phyloP scores from a whole-genome alignment of 2,113 vertebrate genomes.

The Gambusia holbrooki region DNA sequence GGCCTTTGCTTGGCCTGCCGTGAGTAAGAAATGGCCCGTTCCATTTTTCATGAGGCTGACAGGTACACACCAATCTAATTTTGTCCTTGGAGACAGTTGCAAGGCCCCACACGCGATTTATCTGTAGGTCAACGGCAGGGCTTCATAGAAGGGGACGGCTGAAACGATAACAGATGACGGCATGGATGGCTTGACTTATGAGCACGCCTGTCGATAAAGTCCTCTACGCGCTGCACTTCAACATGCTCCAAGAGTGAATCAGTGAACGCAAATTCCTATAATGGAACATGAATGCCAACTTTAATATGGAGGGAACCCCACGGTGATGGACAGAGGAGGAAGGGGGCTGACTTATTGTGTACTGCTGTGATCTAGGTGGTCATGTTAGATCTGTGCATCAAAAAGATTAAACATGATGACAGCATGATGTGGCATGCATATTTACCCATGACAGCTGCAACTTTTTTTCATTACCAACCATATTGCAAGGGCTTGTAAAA shows the following conservation, averaged over 20 bases:
- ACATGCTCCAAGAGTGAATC: constrained; percentile 26
- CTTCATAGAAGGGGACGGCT: constrained; percentile 65
- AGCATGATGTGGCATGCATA: constrained; percentile 41
- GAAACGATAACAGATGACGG: constrained; percentile 68
- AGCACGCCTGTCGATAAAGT: constrained; percentile 56
- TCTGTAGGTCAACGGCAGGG: constrained; percentile 71
- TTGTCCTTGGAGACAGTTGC: constrained; percentile 74
- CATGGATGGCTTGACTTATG: constrained; percentile 64
- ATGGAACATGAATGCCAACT: constrained; percentile 44
- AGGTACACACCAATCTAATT: constrained; percentile 75
- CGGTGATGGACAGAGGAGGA: constrained; percentile 33
- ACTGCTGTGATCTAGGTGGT: constrained; percentile 46
- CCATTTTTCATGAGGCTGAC: constrained; percentile 75
- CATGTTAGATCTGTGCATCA: constrained; percentile 53
- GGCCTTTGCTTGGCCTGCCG: constrained; percentile 46
- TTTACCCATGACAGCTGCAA: constrained; percentile 27
- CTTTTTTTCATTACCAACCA: constrained; percentile 38
- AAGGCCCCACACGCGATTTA: constrained; percentile 66
- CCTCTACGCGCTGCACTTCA: constrained; percentile 35
- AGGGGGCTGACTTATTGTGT: constrained; percentile 40
- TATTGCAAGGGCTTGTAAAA: constrained; percentile 48
- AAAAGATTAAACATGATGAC: constrained; percentile 52
- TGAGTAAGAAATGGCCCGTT: constrained; percentile 43
- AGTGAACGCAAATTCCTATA: constrained; percentile 54
- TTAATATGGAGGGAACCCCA: constrained; percentile 27